Evolutionary conservation across 2,113 vertebrate genomes (phyloP).

Genomic region (Scytalopus superciliaris): DNA sequence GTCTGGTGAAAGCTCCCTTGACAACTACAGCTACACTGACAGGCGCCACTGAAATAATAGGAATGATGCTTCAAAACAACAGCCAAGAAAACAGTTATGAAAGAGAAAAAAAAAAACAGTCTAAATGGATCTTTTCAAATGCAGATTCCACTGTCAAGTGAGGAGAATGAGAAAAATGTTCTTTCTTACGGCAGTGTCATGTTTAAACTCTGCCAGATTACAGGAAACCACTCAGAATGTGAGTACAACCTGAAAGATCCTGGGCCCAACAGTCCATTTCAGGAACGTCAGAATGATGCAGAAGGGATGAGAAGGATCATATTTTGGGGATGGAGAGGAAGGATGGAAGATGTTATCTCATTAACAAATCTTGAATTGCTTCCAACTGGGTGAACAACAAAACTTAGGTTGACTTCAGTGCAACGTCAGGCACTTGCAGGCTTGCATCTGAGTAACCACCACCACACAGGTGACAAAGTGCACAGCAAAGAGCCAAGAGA

Average conservation of each 20-base stretch:
- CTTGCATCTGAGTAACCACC: neutral
- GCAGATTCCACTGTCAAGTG: slow-evolving; percentile 36
- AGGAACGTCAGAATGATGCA: neutral
- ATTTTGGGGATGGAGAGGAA: neutral
- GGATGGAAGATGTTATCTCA: neutral
- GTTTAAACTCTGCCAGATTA: neutral
- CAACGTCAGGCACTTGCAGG: neutral
- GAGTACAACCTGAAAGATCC: neutral
- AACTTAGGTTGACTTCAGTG: neutral
- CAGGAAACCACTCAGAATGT: neutral
- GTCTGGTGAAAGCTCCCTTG: slow-evolving; percentile 47
- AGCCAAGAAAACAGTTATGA: slow-evolving; percentile 51
- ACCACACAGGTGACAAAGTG: neutral
- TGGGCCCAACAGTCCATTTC: neutral
- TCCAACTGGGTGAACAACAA: neutral
- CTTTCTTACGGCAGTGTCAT: neutral
- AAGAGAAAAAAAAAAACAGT: slow-evolving; percentile 18
- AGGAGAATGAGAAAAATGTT: slow-evolving; percentile 16
- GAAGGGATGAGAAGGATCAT: neutral
- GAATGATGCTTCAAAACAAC: slow-evolving; percentile 54
- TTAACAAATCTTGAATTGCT: neutral
- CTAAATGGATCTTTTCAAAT: slow-evolving; percentile 55
- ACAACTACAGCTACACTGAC: slow-evolving; percentile 53
- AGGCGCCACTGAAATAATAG: slow-evolving; percentile 61
- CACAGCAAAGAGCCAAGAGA: neutral